These are phyloP conservation scores for Euwallacea similis DNA, from an alignment of 1,140 invertebrate genomes.

Conservation along the genomic window DNA sequence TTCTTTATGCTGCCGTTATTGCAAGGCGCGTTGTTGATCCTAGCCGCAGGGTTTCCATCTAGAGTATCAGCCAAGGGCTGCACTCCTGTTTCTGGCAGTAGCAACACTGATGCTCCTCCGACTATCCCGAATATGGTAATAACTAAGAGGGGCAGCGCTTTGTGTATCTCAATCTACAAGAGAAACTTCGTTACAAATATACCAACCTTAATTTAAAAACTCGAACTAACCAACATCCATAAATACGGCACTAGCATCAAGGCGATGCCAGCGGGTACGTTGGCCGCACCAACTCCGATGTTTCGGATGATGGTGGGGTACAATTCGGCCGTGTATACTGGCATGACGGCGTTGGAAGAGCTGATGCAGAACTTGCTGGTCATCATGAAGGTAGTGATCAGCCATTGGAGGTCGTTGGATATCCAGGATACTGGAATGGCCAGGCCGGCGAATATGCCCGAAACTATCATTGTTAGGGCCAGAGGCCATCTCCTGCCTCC, in stretches of 20 bases:
- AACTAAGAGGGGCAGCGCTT: constrained; percentile 63
- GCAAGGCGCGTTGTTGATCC: constrained; percentile 13
- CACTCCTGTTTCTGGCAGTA: constrained; percentile 62
- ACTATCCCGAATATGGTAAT: constrained; percentile 63
- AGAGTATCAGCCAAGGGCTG: constrained; percentile 48
- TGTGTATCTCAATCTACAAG: constrained; percentile 43
- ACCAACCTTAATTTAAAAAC: background rate
- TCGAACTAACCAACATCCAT: constrained; percentile 63
- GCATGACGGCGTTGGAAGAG: constrained; percentile 70
- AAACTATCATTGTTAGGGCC: constrained; percentile 64
- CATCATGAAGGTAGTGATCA: constrained; percentile 56
- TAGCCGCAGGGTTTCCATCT: constrained; percentile 35
- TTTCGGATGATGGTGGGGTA: constrained; percentile 75
- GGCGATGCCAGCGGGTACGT: constrained; percentile 68
- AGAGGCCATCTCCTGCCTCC: constrained; percentile 69
- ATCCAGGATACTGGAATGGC: constrained; percentile 53
- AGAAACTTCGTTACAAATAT: background rate
- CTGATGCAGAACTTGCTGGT: constrained; percentile 68
- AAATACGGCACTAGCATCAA: constrained; percentile 73
- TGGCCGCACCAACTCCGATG: constrained; percentile 71
- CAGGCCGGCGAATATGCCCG: constrained; percentile 66
- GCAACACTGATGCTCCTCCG: constrained; percentile 63
- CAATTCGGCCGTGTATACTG: constrained; percentile 72
- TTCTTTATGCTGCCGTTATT: constrained; percentile 32
- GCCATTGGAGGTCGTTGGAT: constrained; percentile 49